Conservation (phyloP, 2,888 invertebrate species). For the Acronicta aceris region DNA sequence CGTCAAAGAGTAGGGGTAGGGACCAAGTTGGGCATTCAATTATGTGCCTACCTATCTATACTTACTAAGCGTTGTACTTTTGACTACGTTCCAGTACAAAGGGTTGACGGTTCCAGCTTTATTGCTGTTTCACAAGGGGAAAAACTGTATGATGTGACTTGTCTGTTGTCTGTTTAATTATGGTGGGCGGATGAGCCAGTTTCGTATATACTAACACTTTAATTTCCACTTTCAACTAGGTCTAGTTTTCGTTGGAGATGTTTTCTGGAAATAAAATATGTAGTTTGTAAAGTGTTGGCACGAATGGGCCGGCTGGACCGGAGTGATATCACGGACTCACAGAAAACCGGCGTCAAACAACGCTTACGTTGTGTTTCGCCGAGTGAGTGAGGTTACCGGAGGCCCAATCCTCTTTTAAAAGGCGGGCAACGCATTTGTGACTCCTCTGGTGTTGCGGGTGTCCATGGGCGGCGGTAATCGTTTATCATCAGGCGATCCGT, state of each 20-base stretch:
- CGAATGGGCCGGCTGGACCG: too few relatives aligned
- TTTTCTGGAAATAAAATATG: background rate
- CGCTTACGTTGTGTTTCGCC: too few relatives aligned
- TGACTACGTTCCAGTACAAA: slow-evolving; percentile 30
- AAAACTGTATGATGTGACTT: slow-evolving; percentile 29
- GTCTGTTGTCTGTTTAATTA: slow-evolving; percentile 21
- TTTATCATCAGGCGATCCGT: too few relatives aligned
- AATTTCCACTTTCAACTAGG: slow-evolving; percentile 8
- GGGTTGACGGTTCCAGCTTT: slow-evolving; percentile 28
- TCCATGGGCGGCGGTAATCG: too few relatives aligned
- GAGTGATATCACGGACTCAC: too few relatives aligned
- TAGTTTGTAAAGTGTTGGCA: background rate
- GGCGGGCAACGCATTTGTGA: too few relatives aligned
- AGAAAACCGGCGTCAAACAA: too few relatives aligned
- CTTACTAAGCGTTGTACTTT: slow-evolving; percentile 5
- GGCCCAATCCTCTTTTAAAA: too few relatives aligned
- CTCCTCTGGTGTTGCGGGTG: too few relatives aligned
- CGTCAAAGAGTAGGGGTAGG: slow-evolving; percentile 36
- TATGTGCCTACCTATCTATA: slow-evolving; percentile 27
- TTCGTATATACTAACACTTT: slow-evolving; percentile 5
- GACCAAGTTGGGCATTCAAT: slow-evolving; percentile 52
- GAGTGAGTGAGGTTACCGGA: too few relatives aligned
- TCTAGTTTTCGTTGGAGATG: slow-evolving; percentile 5
- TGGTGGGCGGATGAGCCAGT: slow-evolving; percentile 8
- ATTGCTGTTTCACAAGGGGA: slow-evolving; percentile 35